Evolutionary conservation across 2,797 vertebrate genomes (phyloP).

Genomic region (Tenualosa thibaudeaui): DNA sequence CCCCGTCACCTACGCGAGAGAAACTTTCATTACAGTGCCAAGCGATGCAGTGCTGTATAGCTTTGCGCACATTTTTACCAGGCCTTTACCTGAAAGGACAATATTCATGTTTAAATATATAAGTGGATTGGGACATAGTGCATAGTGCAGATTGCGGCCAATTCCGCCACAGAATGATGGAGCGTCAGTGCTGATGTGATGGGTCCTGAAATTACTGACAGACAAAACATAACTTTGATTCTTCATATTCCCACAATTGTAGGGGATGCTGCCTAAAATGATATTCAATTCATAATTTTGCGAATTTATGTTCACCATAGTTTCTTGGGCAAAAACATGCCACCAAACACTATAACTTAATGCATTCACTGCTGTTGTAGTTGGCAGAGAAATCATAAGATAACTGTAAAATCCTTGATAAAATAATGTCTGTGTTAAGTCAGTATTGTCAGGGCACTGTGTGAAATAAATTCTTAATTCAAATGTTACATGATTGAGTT

Average conservation of each 20-base stretch:
- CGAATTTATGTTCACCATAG: not conserved
- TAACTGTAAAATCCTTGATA: not conserved
- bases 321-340: not conserved
- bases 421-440: not conserved
- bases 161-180: not conserved
- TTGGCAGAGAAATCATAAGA: not conserved
- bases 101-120: not conserved
- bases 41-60: not conserved
- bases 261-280: not conserved
- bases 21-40: conserved; percentile 2
- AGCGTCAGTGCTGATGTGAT: not conserved
- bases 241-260: not conserved
- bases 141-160: not conserved
- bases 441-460: not conserved
- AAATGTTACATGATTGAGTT: not conserved
- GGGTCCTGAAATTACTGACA: not conserved
- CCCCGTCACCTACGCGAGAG: conserved; percentile 27
- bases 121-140: not conserved
- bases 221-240: not conserved
- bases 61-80: not conserved
- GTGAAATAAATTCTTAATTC: not conserved
- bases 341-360: not conserved
- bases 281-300: not conserved
- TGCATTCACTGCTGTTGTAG: not conserved
- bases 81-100: not conserved